Evolutionary conservation across 2,113 vertebrate species (phyloP).

Genomic region (Plotosus lineatus): DNA sequence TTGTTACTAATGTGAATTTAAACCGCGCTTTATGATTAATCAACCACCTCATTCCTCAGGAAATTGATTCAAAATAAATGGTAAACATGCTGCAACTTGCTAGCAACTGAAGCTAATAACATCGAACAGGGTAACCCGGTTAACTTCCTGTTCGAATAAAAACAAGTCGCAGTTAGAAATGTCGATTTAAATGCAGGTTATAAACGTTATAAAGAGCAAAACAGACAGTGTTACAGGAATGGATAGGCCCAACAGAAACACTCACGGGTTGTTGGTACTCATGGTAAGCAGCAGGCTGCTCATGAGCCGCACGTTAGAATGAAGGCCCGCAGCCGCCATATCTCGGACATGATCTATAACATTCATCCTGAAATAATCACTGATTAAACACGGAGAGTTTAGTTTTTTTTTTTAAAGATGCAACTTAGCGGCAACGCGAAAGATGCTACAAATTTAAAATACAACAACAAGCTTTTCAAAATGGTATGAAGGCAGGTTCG

Average conservation of each 20-base stretch:
- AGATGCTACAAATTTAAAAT: background rate
- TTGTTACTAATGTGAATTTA: background rate
- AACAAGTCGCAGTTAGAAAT: too few species aligned
- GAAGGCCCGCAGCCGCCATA: constrained; percentile 94
- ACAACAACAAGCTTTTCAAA: constrained; percentile 24
- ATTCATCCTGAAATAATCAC: constrained; percentile 70
- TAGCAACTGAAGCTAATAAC: background rate
- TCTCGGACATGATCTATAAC: constrained; percentile 95
- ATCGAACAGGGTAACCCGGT: background rate
- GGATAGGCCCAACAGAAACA: constrained; percentile 37
- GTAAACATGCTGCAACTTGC: too few species aligned
- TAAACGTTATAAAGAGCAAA: background rate
- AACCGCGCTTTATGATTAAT: background rate
- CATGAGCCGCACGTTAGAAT: constrained; percentile 92
- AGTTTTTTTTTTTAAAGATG: too few species aligned
- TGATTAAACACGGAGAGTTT: background rate
- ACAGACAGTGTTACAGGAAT: background rate
- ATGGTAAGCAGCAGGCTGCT: constrained; percentile 94
- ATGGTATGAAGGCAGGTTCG: constrained; percentile 8
- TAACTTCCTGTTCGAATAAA: background rate
- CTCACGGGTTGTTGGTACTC: constrained; percentile 99
- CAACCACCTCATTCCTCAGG: background rate
- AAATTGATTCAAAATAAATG: background rate
- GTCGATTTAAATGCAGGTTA: background rate
- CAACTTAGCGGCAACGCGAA: background rate